Conservation (phyloP, 2,797 vertebrate genomes). For the Helarctos malayanus region DNA sequence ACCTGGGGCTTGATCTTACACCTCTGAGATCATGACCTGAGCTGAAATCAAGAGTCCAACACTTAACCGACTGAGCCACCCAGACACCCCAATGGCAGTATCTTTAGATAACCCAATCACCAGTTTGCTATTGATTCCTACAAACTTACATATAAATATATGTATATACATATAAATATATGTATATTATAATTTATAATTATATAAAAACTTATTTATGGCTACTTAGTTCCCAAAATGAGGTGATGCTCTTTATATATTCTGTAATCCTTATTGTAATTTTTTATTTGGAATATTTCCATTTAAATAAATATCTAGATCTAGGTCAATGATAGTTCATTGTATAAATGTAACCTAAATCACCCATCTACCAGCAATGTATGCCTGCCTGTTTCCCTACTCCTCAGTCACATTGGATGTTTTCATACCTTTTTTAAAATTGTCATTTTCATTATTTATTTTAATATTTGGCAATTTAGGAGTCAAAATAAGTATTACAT, state of each 20-base stretch:
- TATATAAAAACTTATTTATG: neutral
- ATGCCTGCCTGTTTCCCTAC: neutral
- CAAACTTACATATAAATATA: neutral
- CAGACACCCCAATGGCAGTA: neutral
- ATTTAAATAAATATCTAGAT: neutral
- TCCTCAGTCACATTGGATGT: neutral
- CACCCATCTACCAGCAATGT: neutral
- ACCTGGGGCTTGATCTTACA: neutral
- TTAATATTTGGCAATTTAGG: slow-evolving; percentile 26
- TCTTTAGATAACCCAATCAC: slow-evolving; percentile 26
- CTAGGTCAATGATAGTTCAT: neutral
- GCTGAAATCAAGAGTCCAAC: neutral
- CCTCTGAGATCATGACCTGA: neutral
- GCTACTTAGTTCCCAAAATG: slow-evolving; percentile 30
- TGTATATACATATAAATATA: neutral
- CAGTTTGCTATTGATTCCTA: neutral
- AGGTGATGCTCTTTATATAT: neutral
- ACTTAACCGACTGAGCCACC: neutral
- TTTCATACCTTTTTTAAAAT: neutral
- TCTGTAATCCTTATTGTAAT: neutral
- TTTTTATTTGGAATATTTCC: slow-evolving; percentile 54
- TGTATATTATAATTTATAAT: neutral
- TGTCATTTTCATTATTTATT: neutral
- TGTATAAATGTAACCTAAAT: neutral
- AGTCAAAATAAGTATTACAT: neutral